Base-by-base conservation (phyloP, 23 tunicate genomes). In the Ascidia mentula region DNA sequence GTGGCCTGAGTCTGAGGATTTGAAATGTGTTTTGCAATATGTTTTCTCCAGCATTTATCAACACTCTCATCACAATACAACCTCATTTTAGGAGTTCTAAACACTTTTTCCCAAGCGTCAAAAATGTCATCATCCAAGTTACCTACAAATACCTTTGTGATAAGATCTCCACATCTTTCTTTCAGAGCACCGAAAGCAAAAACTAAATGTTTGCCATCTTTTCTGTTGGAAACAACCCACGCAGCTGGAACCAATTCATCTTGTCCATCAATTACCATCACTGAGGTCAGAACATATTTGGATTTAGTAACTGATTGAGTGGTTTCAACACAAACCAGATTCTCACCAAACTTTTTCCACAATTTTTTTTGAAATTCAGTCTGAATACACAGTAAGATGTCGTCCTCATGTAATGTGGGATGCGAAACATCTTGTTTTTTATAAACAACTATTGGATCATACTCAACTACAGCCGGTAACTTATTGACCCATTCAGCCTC, bases 121-220 rank as follows among this genome's bases (percentile, higher is more conserved):
- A 12, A 69, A 69, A 69, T 12, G 20, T 69, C 20, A 24, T 69
- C 20, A 31, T 17, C 72, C 15, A 42, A 42, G 15, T 42, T 15
- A 15, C 53, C 15, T 15, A 42, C 15, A 42, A 42, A 42, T 9
- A 42, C 34, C 17, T 17, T 18, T 45, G 60, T 45, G n/a, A n/a
- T n/a, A n/a, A n/a, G n/a, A n/a, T n/a, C n/a, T n/a, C n/a, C 72
- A 69, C 72, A 69, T 69, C 72, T 69, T 24, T 69, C 12, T 69
- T 20, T 69, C 20, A 69, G 72, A 28, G 72, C 72, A 12, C 12
- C 32, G n/a, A 69, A 69, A 31, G n/a, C 72, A 20, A 28, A 31
- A 69, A 9, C 34, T 12, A 69, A 24, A 69, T 12, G 8, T 31
- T 69, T 31, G 9, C n/a, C 72, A 24, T 69, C 72, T 31, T 69